A percentile compares a stretch with the other conserved stretches of the same genome.
Evolutionary conservation across 2,113 vertebrate species (phyloP).

Genomic region (Meriones unguiculatus): DNA sequence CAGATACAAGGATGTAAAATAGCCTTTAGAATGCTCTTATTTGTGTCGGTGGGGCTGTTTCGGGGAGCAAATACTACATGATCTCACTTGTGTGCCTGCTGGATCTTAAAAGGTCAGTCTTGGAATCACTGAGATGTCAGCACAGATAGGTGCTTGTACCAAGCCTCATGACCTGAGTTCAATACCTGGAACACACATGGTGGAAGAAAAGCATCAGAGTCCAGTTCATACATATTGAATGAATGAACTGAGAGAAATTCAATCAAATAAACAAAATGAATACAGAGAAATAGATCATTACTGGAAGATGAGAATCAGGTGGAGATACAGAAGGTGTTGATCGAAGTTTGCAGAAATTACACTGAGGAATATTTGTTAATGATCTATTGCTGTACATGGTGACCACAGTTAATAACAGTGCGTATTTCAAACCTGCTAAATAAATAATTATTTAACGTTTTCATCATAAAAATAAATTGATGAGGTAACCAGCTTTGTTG

Average conservation of each 20-base stretch:
- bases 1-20: not conserved
- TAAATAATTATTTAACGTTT: not conserved
- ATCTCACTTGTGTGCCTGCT: not conserved
- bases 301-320: not conserved
- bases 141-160: rapidly evolving
- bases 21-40: not conserved
- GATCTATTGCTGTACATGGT: not conserved
- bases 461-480: not conserved
- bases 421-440: not conserved
- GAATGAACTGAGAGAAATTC: not conserved
- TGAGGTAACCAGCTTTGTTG: not conserved
- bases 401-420: not conserved
- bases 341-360: not conserved
- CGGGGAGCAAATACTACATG: not conserved
- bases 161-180: not conserved
- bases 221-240: not conserved
- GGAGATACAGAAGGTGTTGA: not conserved
- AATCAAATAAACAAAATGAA: not conserved
- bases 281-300: not conserved
- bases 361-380: not conserved
- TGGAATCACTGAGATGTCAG: not conserved
- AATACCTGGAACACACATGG: not conserved
- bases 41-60: not conserved
- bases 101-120: not conserved
- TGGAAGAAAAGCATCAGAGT: not conserved